Percentiles rank a stretch among this genome's conserved stretches.
Evolutionary conservation across 2,113 vertebrate species (phyloP).

Genomic region (Heteronetta atricapilla): DNA sequence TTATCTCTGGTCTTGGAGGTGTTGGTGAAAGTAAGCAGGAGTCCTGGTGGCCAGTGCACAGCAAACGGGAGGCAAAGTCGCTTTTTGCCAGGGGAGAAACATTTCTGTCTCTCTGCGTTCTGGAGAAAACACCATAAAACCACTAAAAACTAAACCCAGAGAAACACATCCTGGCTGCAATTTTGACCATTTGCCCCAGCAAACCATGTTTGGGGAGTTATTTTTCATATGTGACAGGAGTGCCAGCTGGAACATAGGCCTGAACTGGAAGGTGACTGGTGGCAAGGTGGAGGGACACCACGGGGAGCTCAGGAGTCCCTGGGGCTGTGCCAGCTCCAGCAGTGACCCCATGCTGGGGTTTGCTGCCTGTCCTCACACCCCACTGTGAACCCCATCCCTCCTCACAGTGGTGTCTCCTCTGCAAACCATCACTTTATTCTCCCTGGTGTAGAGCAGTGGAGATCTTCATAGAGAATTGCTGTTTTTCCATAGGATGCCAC

Average conservation of each 20-base stretch:
- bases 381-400: not conserved
- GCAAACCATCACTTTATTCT: not conserved
- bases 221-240: not conserved
- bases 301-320: not conserved
- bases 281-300: not conserved
- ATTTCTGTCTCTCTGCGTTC: not conserved
- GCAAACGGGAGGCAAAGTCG: accelerated
- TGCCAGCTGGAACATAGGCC: not conserved
- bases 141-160: accelerated
- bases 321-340: not conserved
- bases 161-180: not conserved
- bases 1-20: not conserved
- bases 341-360: not conserved
- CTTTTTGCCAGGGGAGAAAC: not conserved
- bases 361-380: not conserved
- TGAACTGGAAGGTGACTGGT: not conserved
- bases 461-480: not conserved
- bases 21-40: accelerated
- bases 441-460: not conserved
- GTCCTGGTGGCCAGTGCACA: not conserved
- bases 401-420: not conserved
- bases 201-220: not conserved
- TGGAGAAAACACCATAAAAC: not conserved
- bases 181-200: not conserved
- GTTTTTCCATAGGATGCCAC: not conserved